Percentiles rank a stretch among this genome's conserved stretches.
These are phyloP conservation scores for Eilema griseolum DNA, from an alignment of 2,888 invertebrate species.

Conservation along the genomic window DNA sequence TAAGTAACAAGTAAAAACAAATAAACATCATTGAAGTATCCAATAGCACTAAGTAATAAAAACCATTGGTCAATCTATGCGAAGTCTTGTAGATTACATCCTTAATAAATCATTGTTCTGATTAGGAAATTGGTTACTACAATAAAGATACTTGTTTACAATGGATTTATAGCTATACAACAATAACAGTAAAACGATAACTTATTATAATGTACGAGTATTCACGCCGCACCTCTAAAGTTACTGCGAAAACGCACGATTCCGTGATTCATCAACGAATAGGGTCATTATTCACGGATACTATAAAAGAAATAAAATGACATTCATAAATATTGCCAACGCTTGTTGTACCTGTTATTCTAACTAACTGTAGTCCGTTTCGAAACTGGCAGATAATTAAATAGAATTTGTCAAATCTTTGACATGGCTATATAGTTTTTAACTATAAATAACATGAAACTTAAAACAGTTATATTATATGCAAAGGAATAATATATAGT, in stretches of 20 bases:
- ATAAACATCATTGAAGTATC: not conserved
- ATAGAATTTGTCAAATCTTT: not conserved
- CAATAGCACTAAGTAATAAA: not conserved
- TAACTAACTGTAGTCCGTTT: not conserved
- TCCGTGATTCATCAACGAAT: not conserved
- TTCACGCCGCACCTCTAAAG: not conserved
- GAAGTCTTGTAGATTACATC: not conserved
- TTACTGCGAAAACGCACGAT: not conserved
- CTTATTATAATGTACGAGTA: not conserved
- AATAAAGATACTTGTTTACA: not conserved
- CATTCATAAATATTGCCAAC: not conserved
- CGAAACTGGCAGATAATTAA: not conserved
- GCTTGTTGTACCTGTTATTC: not conserved
- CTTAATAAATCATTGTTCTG: not conserved
- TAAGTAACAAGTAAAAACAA: not conserved
- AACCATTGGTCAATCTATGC: not conserved
- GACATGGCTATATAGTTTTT: not conserved
- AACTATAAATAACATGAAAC: not conserved
- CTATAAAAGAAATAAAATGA: not conserved
- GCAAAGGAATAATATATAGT: no score
- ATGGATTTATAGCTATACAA: not conserved
- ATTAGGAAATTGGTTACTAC: not conserved
- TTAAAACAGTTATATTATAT: not conserved
- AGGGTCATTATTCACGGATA: not conserved
- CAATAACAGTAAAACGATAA: not conserved